A percentile compares a stretch with the other conserved stretches of the same genome.
These are phyloP conservation scores for Loripinus fragilis DNA, from an alignment of 2,888 invertebrate genomes.

Conservation along the genomic window DNA sequence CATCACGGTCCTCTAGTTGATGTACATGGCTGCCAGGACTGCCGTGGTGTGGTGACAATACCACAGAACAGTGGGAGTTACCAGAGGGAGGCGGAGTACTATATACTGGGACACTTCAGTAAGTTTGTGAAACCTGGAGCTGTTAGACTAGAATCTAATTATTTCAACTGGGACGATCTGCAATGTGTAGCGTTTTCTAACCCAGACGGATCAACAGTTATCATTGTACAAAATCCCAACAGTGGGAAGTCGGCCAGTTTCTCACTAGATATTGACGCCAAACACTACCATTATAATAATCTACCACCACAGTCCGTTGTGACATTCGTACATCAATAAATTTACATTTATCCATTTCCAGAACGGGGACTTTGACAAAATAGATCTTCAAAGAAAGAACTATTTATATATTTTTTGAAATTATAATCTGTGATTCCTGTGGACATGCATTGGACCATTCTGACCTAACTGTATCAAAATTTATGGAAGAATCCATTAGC, in stretches of 20 bases:
- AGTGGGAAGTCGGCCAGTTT: conserved; percentile 41
- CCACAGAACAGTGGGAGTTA: conserved; percentile 31
- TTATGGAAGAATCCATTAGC: no score
- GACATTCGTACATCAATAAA: conserved; percentile 36
- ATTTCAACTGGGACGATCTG: conserved; percentile 52
- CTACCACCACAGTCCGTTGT: conserved; percentile 60
- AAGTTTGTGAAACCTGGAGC: conserved; percentile 61
- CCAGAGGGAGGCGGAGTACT: conserved; percentile 60
- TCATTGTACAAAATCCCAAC: conserved; percentile 57
- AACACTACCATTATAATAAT: conserved; percentile 52
- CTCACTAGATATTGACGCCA: conserved; percentile 54
- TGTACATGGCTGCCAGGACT: conserved; percentile 59
- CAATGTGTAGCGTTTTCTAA: conserved; percentile 59
- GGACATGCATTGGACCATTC: no score
- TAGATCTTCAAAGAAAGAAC: no score
- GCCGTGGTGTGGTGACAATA: conserved; percentile 62
- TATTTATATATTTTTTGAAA: no score
- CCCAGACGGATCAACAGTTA: conserved; percentile 54
- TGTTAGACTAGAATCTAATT: conserved; percentile 57
- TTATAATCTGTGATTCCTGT: no score
- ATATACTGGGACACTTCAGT: conserved; percentile 60
- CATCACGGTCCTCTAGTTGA: conserved; percentile 57
- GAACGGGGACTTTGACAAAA: no score
- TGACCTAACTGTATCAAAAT: no score
- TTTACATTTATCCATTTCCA: neutral